Base-by-base conservation (phyloP, 2,888 invertebrate species). In the Drosophila rellima region DNA sequence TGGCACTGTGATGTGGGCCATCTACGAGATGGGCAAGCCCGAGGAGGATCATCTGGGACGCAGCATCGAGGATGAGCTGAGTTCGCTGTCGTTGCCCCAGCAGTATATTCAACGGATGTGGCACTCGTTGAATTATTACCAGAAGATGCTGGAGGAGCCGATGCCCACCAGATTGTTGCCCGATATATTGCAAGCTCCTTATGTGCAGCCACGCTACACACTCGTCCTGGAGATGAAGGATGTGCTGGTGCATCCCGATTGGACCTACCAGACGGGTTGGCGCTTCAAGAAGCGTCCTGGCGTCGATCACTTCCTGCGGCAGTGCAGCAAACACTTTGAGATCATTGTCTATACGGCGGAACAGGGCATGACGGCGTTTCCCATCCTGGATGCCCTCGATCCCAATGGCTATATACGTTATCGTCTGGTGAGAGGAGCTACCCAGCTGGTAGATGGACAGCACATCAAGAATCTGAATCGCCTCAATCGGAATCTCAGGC, bases 261-360 rank as follows among this genome's bases (percentile, higher is more conserved):
- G 99, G 99, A 98, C 98, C 91, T 98, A 98, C 91, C 96, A 96
- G 92, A 98, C 98, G 70, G 99, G 99, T 1, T 99, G 98, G 98
- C 95, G 99, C 82, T 99, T 99, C 92, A 98, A 99, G 93, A 99
- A 99, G 93, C 95, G 99, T 42, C 99, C 99, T 0, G 98, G 98
- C 31, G 95, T 99, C 0, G 98, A 99, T 90, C 96, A 97, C 87
- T 98, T 99, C 92, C 93, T 99, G 26, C 97, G 98, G 89, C 95
- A 97, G 70, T 95, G 97, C 47, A 96, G 96, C 13, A 96, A 96
- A 63, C 96, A 98, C 15, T 99, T 97, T 93, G 99, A 99, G 94
- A 96, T 98, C 76, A 98, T 99, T 6, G 95, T 99, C 63, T 99
- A 97, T 92, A 99, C 99, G 0, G 95, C 97, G 6, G 99, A 99